A percentile compares a stretch with the other conserved stretches of the same genome.
These are phyloP conservation scores for Euclidia mi DNA, from an alignment of 2,888 invertebrate genomes.

Conservation along the genomic window DNA sequence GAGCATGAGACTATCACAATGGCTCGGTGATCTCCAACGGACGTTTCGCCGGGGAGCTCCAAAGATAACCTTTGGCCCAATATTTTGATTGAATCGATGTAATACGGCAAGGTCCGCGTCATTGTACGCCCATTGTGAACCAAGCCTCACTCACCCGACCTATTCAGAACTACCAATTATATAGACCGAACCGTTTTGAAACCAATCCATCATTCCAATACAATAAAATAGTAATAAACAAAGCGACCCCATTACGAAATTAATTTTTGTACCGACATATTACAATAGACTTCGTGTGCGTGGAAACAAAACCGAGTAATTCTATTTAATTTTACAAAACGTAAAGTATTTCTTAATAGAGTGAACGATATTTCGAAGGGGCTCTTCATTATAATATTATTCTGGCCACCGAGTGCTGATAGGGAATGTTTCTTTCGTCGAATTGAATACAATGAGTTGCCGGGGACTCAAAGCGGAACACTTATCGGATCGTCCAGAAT, in stretches of 20 bases:
- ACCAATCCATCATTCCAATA: constrained; percentile 63
- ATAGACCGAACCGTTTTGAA: constrained; percentile 67
- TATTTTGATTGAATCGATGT: constrained; percentile 82
- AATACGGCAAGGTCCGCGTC: constrained; percentile 78
- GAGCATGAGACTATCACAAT: constrained; percentile 68
- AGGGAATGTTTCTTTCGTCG: constrained; percentile 64
- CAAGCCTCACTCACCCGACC: constrained; percentile 62
- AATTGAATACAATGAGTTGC: constrained; percentile 65
- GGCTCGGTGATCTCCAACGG: constrained; percentile 51
- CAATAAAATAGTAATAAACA: constrained; percentile 61
- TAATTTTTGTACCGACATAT: constrained; percentile 45
- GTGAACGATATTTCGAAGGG: constrained; percentile 32
- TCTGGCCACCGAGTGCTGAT: constrained; percentile 52
- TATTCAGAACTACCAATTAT: constrained; percentile 73
- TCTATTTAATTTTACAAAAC: constrained; percentile 35
- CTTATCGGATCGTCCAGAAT: constrained; percentile 69
- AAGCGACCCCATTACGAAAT: constrained; percentile 56
- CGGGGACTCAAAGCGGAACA: constrained; percentile 54
- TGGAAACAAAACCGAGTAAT: constrained; percentile 38
- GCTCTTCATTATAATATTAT: constrained; percentile 59
- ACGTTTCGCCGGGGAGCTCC: constrained; percentile 56
- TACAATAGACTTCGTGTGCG: constrained; percentile 37
- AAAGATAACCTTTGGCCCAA: constrained; percentile 82
- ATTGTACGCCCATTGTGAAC: constrained; percentile 74
- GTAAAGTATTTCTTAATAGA: constrained; percentile 34